A percentile compares a stretch with the other conserved stretches of the same genome.
Evolutionary conservation across 2,888 invertebrate genomes (phyloP).

Genomic region (Eupithecia pulchellata): DNA sequence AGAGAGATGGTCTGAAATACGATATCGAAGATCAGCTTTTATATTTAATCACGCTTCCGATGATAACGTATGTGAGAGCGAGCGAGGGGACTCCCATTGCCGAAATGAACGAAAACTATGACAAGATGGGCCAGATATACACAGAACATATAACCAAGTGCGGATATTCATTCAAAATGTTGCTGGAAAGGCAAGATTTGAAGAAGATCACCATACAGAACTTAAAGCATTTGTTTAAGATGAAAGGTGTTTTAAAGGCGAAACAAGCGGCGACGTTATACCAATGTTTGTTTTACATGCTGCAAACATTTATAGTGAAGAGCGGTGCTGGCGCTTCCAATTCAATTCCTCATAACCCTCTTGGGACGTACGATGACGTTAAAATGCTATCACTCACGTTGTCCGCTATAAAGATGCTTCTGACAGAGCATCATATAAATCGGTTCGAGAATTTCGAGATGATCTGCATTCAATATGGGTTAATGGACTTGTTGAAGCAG

Average conservation of each 20-base stretch:
- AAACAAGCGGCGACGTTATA: conserved; percentile 55
- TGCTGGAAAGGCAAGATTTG: conserved; percentile 43
- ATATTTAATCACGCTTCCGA: conserved; percentile 48
- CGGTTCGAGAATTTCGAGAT: conserved; percentile 61
- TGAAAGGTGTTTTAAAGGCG: conserved; percentile 51
- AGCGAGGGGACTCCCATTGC: conserved; percentile 22
- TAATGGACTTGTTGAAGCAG: conserved; percentile 55
- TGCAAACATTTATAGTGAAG: conserved; percentile 48
- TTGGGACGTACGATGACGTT: conserved; percentile 49
- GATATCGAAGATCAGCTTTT: conserved; percentile 54
- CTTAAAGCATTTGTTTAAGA: conserved; percentile 49
- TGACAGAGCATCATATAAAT: conserved; percentile 56
- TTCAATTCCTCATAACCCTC: conserved; percentile 23
- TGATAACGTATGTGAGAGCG: conserved; percentile 41
- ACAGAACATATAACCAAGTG: conserved; percentile 52
- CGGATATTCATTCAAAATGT: conserved; percentile 43
- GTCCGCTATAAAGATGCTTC: conserved; percentile 53
- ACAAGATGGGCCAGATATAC: conserved; percentile 44
- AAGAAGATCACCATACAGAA: conserved; percentile 45
- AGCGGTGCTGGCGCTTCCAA: background rate
- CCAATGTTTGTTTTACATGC: conserved; percentile 53
- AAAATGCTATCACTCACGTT: conserved; percentile 50
- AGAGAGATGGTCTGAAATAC: conserved; percentile 53
- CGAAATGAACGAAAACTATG: conserved; percentile 41
- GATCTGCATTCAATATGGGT: conserved; percentile 51